Evolutionary conservation across 2,888 invertebrate genomes (phyloP).

Genomic region (Perizoma affinitatum): DNA sequence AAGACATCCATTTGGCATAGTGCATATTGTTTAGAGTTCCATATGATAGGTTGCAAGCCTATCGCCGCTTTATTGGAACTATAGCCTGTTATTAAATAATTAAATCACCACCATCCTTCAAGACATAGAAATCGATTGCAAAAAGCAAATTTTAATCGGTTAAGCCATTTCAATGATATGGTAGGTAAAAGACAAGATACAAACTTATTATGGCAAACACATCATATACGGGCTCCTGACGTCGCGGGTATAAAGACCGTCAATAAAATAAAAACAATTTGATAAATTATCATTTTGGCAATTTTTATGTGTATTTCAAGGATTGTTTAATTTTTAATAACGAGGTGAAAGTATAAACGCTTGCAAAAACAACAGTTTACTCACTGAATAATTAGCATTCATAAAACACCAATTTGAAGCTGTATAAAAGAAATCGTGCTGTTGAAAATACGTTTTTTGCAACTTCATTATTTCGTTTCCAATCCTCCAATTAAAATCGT

Average conservation of each 20-base stretch:
- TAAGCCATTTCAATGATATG: too few relatives aligned
- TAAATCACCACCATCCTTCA: too few relatives aligned
- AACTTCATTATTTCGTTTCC: slow-evolving; percentile 19
- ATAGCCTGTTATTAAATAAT: too few relatives aligned
- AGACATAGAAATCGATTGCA: too few relatives aligned
- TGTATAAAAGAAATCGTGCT: slow-evolving; percentile 29
- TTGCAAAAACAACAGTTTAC: slow-evolving; percentile 25
- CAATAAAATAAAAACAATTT: neutral
- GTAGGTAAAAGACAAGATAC: too few relatives aligned
- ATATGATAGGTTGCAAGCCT: too few relatives aligned
- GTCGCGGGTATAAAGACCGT: neutral
- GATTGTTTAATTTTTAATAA: slow-evolving; percentile 20
- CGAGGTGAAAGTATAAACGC: slow-evolving; percentile 30
- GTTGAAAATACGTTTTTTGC: slow-evolving; percentile 15
- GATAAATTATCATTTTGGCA: neutral
- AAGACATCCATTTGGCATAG: too few relatives aligned
- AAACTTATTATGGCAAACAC: too few relatives aligned
- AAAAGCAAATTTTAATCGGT: too few relatives aligned
- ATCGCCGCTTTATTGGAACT: too few relatives aligned
- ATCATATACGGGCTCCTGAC: too few relatives aligned
- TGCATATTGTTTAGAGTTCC: too few relatives aligned
- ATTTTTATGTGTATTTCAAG: slow-evolving; percentile 15
- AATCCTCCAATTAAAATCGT: slow-evolving; percentile 15
- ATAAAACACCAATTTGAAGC: slow-evolving; percentile 33
- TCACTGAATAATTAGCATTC: slow-evolving; percentile 31